phyloP scores from a whole-genome alignment of 2,797 vertebrate genomes.

The Myotis myotis region DNA sequence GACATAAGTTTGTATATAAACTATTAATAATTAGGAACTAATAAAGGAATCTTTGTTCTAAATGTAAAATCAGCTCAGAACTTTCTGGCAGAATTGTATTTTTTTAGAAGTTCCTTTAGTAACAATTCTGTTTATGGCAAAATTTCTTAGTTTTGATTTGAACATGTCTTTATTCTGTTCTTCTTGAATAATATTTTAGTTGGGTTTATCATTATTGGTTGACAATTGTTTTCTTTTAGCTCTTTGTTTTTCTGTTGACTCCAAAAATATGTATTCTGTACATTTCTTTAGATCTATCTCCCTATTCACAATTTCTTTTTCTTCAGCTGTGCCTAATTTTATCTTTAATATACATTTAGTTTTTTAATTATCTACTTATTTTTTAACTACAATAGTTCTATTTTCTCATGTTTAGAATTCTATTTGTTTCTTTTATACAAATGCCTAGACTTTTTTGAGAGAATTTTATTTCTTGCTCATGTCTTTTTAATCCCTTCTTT shows the following conservation, averaged over 20 bases:
- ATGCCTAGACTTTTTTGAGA: not conserved
- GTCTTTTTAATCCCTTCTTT: not conserved
- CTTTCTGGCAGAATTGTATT: not conserved
- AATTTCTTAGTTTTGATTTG: constrained; percentile 3
- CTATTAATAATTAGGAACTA: not conserved
- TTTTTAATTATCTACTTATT: not conserved
- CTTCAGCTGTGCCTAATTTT: not conserved
- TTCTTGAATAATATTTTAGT: constrained; percentile 9
- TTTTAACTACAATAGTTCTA: not conserved
- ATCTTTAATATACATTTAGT: not conserved
- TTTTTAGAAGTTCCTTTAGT: not conserved
- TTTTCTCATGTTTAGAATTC: not conserved
- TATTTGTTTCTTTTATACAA: not conserved
- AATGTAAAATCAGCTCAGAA: not conserved
- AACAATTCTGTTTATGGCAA: not conserved
- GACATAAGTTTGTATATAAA: not conserved
- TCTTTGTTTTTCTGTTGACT: not conserved
- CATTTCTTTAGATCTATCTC: not conserved
- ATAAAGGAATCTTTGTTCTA: not conserved
- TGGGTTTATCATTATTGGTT: not conserved
- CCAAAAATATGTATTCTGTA: not conserved
- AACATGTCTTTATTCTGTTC: not conserved
- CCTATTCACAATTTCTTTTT: constrained; percentile 11
- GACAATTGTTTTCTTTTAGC: not conserved
- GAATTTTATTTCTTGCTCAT: not conserved